These are phyloP conservation scores for Eupithecia centaureata DNA, from an alignment of 2,888 invertebrate species.

Conservation along the genomic window DNA sequence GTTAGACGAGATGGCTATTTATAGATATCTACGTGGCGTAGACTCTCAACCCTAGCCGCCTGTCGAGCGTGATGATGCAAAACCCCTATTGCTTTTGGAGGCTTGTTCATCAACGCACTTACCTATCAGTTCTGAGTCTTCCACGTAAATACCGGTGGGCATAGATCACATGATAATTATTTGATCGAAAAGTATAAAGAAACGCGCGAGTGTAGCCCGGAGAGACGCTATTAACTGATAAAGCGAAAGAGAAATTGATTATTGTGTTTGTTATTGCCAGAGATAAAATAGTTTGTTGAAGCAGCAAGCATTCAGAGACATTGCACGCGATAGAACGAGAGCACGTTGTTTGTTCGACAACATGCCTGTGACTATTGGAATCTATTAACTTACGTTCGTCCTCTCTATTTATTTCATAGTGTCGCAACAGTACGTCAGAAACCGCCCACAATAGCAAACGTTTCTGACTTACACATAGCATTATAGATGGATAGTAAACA, in stretches of 20 bases:
- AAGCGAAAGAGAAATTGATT: conserved; percentile 1
- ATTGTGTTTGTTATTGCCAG: background rate
- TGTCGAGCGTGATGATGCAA: too few species aligned
- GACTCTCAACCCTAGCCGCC: too few species aligned
- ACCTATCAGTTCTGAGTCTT: too few species aligned
- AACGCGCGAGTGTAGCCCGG: background rate
- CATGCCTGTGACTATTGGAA: background rate
- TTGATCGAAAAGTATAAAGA: background rate
- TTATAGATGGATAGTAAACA: too few species aligned
- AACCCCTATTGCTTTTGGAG: too few species aligned
- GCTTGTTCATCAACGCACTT: too few species aligned
- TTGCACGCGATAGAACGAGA: background rate
- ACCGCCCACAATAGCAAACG: background rate
- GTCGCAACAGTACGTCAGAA: background rate
- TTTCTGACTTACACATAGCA: background rate
- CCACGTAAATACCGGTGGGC: too few species aligned
- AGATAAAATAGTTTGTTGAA: background rate
- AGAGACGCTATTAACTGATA: background rate
- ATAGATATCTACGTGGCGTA: too few species aligned
- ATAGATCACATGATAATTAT: too few species aligned
- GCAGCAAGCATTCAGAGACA: background rate
- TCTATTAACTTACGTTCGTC: background rate
- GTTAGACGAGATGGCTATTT: too few species aligned
- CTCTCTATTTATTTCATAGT: background rate
- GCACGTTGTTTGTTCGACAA: background rate